Evolutionary conservation across 1,140 invertebrate genomes (phyloP).

Genomic region (Temnothorax nylanderi): DNA sequence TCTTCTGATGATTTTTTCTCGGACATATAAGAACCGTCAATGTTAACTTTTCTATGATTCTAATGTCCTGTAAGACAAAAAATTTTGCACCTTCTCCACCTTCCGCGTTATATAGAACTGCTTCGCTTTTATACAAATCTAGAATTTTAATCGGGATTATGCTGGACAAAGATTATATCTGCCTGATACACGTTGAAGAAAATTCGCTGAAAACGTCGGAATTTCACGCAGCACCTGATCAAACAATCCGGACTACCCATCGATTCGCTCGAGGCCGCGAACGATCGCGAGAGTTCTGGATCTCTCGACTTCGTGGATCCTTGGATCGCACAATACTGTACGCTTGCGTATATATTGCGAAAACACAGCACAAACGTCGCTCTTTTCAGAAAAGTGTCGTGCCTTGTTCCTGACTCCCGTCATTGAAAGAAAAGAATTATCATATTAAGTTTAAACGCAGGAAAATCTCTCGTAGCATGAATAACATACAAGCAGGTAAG

Average conservation of each 20-base stretch:
- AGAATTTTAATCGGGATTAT: not conserved
- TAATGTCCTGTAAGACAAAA: not conserved
- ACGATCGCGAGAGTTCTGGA: not conserved
- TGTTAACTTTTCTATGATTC: not conserved
- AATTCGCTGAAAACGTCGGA: slow-evolving; percentile 17
- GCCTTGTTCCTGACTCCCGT: not conserved
- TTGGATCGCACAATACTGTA: not conserved
- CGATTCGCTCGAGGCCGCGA: slow-evolving; percentile 31
- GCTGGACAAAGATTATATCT: not conserved
- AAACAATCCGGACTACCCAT: slow-evolving; percentile 35
- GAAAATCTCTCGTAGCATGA: not conserved
- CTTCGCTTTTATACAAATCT: not conserved
- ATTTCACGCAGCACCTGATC: slow-evolving; percentile 40
- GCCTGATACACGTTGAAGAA: not conserved
- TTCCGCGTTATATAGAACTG: not conserved
- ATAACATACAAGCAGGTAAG: too few species aligned
- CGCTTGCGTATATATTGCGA: not conserved
- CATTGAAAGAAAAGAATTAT: not conserved
- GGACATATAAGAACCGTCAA: not conserved
- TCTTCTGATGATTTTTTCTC: not conserved
- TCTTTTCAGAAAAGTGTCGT: not conserved
- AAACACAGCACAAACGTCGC: not conserved
- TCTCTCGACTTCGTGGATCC: not conserved
- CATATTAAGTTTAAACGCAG: not conserved
- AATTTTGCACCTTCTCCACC: not conserved